Evolutionary conservation across 2,888 invertebrate genomes (phyloP), one percentile per base, ranked within the genome.

Genomic region (Euclidia mi): DNA sequence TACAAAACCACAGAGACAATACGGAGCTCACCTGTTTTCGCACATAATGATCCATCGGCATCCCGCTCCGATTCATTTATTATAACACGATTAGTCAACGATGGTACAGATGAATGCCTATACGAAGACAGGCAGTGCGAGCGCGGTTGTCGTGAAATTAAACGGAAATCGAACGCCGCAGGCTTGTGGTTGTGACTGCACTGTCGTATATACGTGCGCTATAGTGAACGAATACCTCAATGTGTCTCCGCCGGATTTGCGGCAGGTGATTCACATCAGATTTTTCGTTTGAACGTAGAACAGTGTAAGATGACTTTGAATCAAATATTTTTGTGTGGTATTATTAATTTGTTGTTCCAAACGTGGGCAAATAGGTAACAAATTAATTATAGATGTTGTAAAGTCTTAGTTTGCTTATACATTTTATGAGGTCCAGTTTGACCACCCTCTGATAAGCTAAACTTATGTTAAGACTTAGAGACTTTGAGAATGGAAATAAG

Each of bases 121-220:
- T 40, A 68, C 50, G 56, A 58, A 63, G 67, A 69, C 63, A 50
- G 68, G 48, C 73, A 75, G 59, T 58, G 46, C 46, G 4, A 55
- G 70, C 53, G 80, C 72, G 84, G 84, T 80, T 78, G 79, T 80
- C 72, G 83, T 76, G 84, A 87, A 88, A 91, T 91, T 89, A 84
- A 91, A 86, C 91, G 92, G 92, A 92, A 92, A 93, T 92, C 87
- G 91, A 92, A 91, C 86, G 68, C 67, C 88, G 90, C 77, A n/a
- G 90, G 89, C 78, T 83, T 88, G 89, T 79, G 87, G 90, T 75
- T 68, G 66, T 65, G 53, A 56, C 59, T 64, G 58, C 46, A 42
- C 62, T 50, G 56, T 68, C 66, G 57, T 73, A 31, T 20, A 10
- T 10, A 10, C 11, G 12, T 35, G 2, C 6, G n/a, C 37, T 53